Base-by-base conservation (phyloP, 2,888 invertebrate species). In the Helleia helle region DNA sequence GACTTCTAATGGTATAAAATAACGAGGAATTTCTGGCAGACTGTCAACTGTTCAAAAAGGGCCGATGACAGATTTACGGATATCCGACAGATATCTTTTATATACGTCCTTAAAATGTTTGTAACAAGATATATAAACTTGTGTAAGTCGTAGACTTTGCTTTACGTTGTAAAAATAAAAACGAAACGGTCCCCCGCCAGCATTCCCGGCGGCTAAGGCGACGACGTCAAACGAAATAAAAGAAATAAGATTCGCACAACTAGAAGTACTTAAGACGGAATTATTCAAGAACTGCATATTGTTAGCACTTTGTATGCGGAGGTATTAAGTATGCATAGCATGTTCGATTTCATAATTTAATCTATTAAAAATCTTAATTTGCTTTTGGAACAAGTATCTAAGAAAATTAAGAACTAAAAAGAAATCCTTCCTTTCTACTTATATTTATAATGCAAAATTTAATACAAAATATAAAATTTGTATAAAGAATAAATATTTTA, bases 161-260 rank as follows among this genome's bases (percentile, higher is more conserved):
- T 69, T 71, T 71, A 62, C 57, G 62, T 57, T 48, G 56, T 59
- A 57, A 69, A 69, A 71, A 70, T 65, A 71, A 73, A 61, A 68
- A 63, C 52, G 53, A 57, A 62, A 55, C 53, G 52, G 58, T 56
- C 57, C 50, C 52, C 65, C 59, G 66, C 65, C 68, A 62, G 59
- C 59, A 58, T 62, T 63, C 62, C 61, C 65, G 59, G 55, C 64
- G 65, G 67, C 60, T 58, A 59, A 64, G 62, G 65, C 69, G 70
- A 66, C 65, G 62, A 58, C 59, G 61, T 65, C 77, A 80, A 76
- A 75, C 64, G 70, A 74, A 34, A 18, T 18, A 18, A 31, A 31
- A 64, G 55, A 71, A 76, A 73, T 62, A 65, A 62, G 57, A 64
- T 66, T 69, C 58, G 53, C 57, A 62, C 65, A 59, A 59, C 64